Evolutionary conservation across 2,113 vertebrate genomes (phyloP), one percentile per base, ranked within the genome.

Genomic region (Crotalus helleri): DNA sequence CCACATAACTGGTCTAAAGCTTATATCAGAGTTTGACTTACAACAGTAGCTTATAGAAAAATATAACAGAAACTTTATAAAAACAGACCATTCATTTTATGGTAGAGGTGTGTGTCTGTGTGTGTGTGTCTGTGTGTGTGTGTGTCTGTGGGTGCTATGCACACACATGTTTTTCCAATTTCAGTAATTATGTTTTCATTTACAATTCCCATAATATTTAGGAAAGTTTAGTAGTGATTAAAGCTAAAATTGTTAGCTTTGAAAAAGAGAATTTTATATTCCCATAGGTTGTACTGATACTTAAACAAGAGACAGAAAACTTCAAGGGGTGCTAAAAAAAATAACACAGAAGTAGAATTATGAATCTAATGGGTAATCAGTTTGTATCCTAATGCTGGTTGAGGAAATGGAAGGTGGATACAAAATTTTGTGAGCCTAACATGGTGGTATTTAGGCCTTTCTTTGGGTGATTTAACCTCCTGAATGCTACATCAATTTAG

Each of bases 161-260:
- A 51, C 49, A 51, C 8, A 51, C 15, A 24, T 21, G n/a, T 10
- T 5, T 88, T 58, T 69, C 87, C 64, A 85, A 49, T 89, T 92
- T 58, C 64, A 49, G 61, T 92, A 91, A 91, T 86, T 91, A 69
- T 55, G 53, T 89, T 92, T 92, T 58, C 92, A 89, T 89, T 92
- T 74, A 92, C 64, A 92, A 39, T 53, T 92, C 53, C 53, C 81
- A 0, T 51, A 91, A 59, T 5, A 2, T 1, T 0, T 0, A 19
- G 7, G 54, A 87, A 12, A 29, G 19, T 1, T 94, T 85, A 0
- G 5, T 0, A 0, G 54, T 17, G 24, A n/a, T 93, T 19, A 88
- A 89, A 94, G 92, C 5, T 59, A 85, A 0, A 2, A 0, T 0
- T 0, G 1, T 12, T 39, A 0, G 0, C 0, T 7, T 4, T 2